These are phyloP conservation scores for Centroberyx gerrardi DNA, from an alignment of 2,797 vertebrate genomes.

Conservation along the genomic window DNA sequence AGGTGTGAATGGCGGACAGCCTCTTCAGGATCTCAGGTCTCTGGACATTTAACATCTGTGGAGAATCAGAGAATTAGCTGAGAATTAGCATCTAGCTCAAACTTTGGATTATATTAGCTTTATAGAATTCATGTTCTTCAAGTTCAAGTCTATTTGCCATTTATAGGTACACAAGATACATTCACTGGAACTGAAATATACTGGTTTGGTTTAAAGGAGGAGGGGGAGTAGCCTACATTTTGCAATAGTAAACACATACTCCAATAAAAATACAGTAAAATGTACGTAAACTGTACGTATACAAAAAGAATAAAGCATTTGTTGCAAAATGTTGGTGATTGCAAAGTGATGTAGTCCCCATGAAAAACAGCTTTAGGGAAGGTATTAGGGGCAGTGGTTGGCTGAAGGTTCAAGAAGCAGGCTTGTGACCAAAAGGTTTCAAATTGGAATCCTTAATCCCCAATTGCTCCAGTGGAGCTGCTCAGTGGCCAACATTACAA, in stretches of 20 bases:
- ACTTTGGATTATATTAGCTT: too few species aligned
- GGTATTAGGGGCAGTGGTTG: conserved; percentile 32
- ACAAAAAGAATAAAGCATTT: not conserved
- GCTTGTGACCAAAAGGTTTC: conserved; percentile 53
- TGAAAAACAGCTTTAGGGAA: conserved; percentile 24
- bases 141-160: too few species aligned
- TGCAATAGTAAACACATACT: too few species aligned
- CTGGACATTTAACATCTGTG: not conserved
- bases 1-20: not conserved
- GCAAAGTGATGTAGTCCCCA: not conserved
- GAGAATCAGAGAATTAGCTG: too few species aligned
- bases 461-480: conserved; percentile 58
- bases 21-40: not conserved
- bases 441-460: conserved; percentile 68
- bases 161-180: too few species aligned
- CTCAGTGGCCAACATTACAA: conserved; percentile 4
- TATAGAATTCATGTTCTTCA: too few species aligned
- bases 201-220: too few species aligned
- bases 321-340: not conserved
- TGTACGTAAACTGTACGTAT: too few species aligned
- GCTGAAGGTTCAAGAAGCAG: conserved; percentile 47
- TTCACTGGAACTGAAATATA: too few species aligned
- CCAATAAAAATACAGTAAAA: not conserved
- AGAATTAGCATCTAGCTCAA: too few species aligned
- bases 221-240: too few species aligned